A percentile compares a stretch with the other conserved stretches of the same genome.
These are phyloP conservation scores for Griposia aprilina DNA, from an alignment of 2,888 invertebrate species.

Conservation along the genomic window DNA sequence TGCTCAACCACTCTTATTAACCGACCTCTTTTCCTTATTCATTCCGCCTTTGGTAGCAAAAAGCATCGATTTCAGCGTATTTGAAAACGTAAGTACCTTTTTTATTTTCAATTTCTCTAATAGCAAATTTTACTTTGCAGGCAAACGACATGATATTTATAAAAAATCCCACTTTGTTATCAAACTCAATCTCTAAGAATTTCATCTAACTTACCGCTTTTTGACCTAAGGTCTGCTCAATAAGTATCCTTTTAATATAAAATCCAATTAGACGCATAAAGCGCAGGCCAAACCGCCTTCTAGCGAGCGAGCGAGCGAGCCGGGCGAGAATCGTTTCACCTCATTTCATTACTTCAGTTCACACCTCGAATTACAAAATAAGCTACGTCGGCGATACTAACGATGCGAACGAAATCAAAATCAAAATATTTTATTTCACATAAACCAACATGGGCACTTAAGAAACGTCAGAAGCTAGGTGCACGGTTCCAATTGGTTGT, in stretches of 20 bases:
- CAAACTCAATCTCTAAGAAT: background rate
- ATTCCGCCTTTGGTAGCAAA: background rate
- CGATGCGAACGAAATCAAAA: no score
- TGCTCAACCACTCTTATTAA: no score
- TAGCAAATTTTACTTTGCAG: background rate
- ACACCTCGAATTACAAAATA: no score
- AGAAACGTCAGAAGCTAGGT: no score
- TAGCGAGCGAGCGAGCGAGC: no score
- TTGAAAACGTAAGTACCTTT: background rate
- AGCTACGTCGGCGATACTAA: no score
- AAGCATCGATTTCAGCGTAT: background rate
- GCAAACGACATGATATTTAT: slow-evolving; percentile 14
- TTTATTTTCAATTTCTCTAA: background rate
- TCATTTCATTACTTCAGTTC: no score
- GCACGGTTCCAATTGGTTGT: no score
- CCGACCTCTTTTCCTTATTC: background rate
- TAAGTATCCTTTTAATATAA: slow-evolving; percentile 12
- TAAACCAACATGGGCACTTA: no score
- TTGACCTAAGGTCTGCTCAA: background rate
- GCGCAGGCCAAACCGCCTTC: no score
- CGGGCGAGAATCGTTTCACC: no score
- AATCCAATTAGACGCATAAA: background rate
- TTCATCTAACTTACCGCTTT: background rate
- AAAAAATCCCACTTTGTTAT: background rate
- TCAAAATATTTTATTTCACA: no score